A percentile compares a stretch with the other conserved stretches of the same genome.
These are phyloP conservation scores for Xylophagus ater DNA, from an alignment of 2,888 invertebrate genomes.

Conservation along the genomic window DNA sequence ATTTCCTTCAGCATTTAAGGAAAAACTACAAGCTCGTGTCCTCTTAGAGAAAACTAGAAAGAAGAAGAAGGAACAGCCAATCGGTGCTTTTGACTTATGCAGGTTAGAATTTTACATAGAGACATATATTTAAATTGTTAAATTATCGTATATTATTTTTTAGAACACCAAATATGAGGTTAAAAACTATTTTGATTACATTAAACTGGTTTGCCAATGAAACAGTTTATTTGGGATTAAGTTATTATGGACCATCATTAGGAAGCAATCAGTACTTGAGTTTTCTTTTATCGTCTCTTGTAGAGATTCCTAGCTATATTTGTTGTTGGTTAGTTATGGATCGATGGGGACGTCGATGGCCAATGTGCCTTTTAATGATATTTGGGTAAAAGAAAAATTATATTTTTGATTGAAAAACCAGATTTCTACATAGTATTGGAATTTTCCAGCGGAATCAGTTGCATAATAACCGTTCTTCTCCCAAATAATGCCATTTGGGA, in stretches of 20 bases:
- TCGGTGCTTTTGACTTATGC: slow-evolving; percentile 37
- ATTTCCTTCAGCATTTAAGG: slow-evolving; percentile 59
- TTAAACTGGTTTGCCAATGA: slow-evolving; percentile 88
- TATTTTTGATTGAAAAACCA: slow-evolving; percentile 61
- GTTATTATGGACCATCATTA: slow-evolving; percentile 81
- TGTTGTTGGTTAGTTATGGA: slow-evolving; percentile 85
- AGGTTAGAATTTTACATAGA: slow-evolving; percentile 7
- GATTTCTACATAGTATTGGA: slow-evolving; percentile 3
- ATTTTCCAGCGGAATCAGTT: slow-evolving; percentile 62
- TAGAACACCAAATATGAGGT: slow-evolving; percentile 76
- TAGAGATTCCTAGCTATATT: slow-evolving; percentile 81
- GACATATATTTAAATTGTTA: not conserved
- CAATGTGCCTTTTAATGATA: slow-evolving; percentile 74
- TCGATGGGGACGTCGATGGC: slow-evolving; percentile 78
- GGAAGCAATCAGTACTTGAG: slow-evolving; percentile 82
- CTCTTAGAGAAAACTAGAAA: slow-evolving; percentile 50
- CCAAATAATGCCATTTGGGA: slow-evolving; percentile 64
- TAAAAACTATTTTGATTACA: slow-evolving; percentile 77
- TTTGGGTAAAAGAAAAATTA: slow-evolving; percentile 68
- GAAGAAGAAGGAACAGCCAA: slow-evolving; percentile 41
- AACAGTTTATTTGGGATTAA: slow-evolving; percentile 83
- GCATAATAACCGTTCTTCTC: slow-evolving; percentile 72
- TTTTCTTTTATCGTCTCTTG: slow-evolving; percentile 74
- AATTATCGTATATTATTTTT: slow-evolving; percentile 2
- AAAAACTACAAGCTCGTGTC: slow-evolving; percentile 61